phyloP scores from a whole-genome alignment of 92 coral and sea anemone genomes.

The Anthopleura xanthogrammica region DNA sequence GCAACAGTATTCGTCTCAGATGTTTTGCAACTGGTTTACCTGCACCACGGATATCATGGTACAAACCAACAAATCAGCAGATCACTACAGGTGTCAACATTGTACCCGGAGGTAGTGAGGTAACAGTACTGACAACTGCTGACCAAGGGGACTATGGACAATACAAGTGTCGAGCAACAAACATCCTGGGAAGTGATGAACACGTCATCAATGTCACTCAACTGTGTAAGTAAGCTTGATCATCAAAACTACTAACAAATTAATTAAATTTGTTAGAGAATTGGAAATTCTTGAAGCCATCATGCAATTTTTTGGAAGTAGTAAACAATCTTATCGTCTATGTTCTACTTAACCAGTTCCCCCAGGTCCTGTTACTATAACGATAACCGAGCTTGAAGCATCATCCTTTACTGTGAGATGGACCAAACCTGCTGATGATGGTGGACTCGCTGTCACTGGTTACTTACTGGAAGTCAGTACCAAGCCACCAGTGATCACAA shows the following conservation, averaged over 20 bases:
- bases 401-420: not conserved
- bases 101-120: not conserved
- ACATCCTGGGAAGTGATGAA: constrained; percentile 17
- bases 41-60: constrained; percentile 7
- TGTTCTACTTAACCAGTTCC: not conserved
- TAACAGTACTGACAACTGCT: not conserved
- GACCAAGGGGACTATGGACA: constrained; percentile 19
- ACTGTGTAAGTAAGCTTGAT: not conserved
- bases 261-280: too few relatives aligned
- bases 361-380: not conserved
- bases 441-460: not conserved
- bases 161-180: constrained; percentile 17
- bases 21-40: not conserved
- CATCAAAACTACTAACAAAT: too few relatives aligned
- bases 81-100: not conserved
- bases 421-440: not conserved
- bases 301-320: not conserved
- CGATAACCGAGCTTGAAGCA: not conserved
- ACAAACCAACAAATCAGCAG: constrained; percentile 1
- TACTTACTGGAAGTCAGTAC: not conserved
- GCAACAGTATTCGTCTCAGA: not conserved
- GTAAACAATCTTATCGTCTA: too few relatives aligned
- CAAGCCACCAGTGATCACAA: not conserved
- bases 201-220: not conserved
- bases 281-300: too few relatives aligned